phyloP scores from a whole-genome alignment of 2,888 invertebrate genomes.

The Apotomis turbidana region DNA sequence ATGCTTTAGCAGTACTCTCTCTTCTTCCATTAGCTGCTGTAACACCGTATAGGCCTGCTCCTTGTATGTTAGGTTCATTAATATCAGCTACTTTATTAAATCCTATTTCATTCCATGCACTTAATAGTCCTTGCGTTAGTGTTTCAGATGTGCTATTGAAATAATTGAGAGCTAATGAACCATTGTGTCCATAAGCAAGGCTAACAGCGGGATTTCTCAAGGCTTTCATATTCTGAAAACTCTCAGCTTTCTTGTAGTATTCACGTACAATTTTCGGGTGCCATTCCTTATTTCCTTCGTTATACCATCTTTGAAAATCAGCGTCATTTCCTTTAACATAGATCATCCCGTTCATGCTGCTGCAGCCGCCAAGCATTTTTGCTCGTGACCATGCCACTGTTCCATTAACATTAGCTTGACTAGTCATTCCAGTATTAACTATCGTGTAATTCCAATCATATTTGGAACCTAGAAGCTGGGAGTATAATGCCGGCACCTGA shows the following conservation, averaged over 20 bases:
- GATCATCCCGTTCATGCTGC: slow-evolving; percentile 82
- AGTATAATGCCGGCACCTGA: slow-evolving; percentile 44
- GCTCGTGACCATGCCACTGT: slow-evolving; percentile 83
- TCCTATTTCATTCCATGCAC: slow-evolving; percentile 75
- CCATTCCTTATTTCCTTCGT: slow-evolving; percentile 82
- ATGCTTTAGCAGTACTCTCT: slow-evolving; percentile 77
- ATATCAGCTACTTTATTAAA: slow-evolving; percentile 64
- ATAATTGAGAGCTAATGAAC: slow-evolving; percentile 72
- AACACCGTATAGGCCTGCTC: slow-evolving; percentile 74
- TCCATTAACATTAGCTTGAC: slow-evolving; percentile 83
- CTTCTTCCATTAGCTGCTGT: slow-evolving; percentile 76
- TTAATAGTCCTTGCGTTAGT: slow-evolving; percentile 56
- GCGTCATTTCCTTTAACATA: slow-evolving; percentile 78
- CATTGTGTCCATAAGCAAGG: slow-evolving; percentile 66
- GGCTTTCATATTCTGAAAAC: slow-evolving; percentile 56
- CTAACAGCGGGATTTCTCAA: slow-evolving; percentile 50
- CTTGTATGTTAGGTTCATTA: slow-evolving; percentile 71
- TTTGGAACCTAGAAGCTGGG: slow-evolving; percentile 56
- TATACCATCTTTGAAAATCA: slow-evolving; percentile 82
- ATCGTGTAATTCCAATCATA: slow-evolving; percentile 94
- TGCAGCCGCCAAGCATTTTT: slow-evolving; percentile 84
- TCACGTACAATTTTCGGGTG: slow-evolving; percentile 61
- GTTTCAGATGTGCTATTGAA: slow-evolving; percentile 70
- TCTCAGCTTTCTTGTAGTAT: slow-evolving; percentile 81
- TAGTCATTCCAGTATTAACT: slow-evolving; percentile 88